These are phyloP conservation scores for Australoheros scitulus DNA, from an alignment of 2,113 vertebrate species.

Conservation along the genomic window DNA sequence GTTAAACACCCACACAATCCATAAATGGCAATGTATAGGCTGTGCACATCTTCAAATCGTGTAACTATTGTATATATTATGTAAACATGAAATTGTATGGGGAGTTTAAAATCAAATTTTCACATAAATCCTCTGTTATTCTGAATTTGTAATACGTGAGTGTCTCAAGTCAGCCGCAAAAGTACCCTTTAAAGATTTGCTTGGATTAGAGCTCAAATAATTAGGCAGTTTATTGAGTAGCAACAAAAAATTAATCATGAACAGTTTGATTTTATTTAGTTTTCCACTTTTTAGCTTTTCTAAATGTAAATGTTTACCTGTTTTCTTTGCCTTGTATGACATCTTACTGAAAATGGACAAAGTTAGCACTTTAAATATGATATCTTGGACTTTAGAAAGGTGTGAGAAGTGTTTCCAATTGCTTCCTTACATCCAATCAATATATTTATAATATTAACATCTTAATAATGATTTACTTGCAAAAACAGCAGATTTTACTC, in stretches of 20 bases:
- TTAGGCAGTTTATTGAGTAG: neutral
- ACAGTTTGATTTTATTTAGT: neutral
- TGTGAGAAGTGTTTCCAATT: neutral
- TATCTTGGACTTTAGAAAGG: neutral
- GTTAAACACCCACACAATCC: slow-evolving; percentile 22
- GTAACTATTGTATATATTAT: neutral
- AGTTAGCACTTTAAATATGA: neutral
- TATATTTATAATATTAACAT: neutral
- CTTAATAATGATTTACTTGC: neutral
- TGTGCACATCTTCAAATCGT: neutral
- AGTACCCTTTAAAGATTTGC: neutral
- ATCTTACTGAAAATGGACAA: neutral
- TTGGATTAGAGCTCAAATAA: neutral
- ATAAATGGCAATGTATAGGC: slow-evolving; percentile 13
- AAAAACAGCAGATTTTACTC: neutral
- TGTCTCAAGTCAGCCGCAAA: neutral
- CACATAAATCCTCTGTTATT: neutral
- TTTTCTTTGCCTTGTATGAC: neutral
- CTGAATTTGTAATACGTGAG: neutral
- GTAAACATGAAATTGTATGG: neutral
- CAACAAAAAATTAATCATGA: neutral
- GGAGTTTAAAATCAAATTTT: neutral
- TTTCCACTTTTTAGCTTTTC: neutral
- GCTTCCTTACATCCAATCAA: neutral
- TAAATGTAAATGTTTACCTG: neutral